Base-by-base conservation (phyloP, 2,797 vertebrate species). In the Poecilia wingei region DNA sequence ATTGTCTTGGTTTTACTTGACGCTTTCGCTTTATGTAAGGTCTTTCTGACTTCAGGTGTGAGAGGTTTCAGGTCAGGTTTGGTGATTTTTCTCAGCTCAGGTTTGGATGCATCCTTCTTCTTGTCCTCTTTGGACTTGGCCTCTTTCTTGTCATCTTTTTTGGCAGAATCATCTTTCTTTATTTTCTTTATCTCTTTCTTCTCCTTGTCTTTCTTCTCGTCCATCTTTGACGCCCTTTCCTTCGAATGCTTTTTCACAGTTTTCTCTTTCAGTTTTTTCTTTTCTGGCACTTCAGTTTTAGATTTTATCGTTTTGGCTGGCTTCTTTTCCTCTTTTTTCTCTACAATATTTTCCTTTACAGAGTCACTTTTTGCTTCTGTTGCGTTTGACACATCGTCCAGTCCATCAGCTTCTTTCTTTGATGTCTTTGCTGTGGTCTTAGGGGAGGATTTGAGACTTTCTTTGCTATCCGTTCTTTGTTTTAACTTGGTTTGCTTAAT, bases 171-270 rank as follows among this genome's bases (percentile, higher is more conserved):
- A 0, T 99, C 98, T 91, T 97, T 99, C 94, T 97, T 99, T 1
- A 98, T 95, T 87, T 97, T 99, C 87, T 97, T 99, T 51, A 97
- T 96, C 78, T 99, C 98, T 89, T 97, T 98, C 92, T 99, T 99
- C 91, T 99, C 98, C 89, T 98, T 99, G 92, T 99, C 98, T 89
- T 97, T 98, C 87, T 99, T 99, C 93, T 99, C 98, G 74, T 99
- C 98, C 84, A 98, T 95, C 92, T 98, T 99, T 39, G 96, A 97
- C 16, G 95, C 92, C 82, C 98, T 97, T 91, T 99, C 98, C 89
- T 98, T 99, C 4, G 96, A 93, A 86, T 97, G 96, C 85, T 98
- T 99, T 95, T 98, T 99, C 25, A 97, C 89, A 10, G 91, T 94
- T 85, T 98, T 99, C 79, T 99, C 98, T 88, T 98, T 99, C 74